Evolutionary conservation across 2,113 vertebrate genomes (phyloP), one percentile per base, ranked within the genome.

Genomic region (Amphilophus citrinellus): DNA sequence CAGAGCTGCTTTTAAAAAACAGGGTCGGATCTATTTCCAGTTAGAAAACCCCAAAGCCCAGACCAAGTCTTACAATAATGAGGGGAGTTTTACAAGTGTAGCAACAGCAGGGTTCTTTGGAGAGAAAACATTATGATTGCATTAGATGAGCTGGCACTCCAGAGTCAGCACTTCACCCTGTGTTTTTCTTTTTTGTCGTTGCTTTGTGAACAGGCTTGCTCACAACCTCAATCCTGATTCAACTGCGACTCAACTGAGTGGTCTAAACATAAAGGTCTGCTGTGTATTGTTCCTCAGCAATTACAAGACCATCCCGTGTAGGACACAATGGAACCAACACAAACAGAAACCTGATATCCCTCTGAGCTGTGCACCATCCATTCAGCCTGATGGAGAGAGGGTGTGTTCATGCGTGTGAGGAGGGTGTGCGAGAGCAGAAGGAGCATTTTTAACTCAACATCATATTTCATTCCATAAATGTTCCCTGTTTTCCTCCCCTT

Each of bases 241-340:
- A n/a, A 30, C 73, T 80, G 53, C 37, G 17, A 80, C 58, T 84
- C 73, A 24, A 14, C 32, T 15, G 75, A 6, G 13, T 35, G 80
- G 80, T 82, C 13, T 76, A 76, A 84, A 89, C 76, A 86, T 30
- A 56, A 68, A 62, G 20, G 73, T 27, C 73, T 78, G 80, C 82
- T 82, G 86, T 89, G 76, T 71, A 87, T 92, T 91, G 84, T 90
- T 87, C 83, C 76, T 24, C 65, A 62, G 82, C 84, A 80, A 83
- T 93, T 89, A 87, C 82, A 85, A 1, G 9, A 62, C 82, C 58
- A 37, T 63, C 77, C 59, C 61, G 6, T 87, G 87, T 81, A 30
- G 58, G 47, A 88, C 88, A 92, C 90, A 91, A 88, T 80, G 84
- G 79, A 85, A 88, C 47, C 80, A 88, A 89, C 78, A 89, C 89